Percentiles rank a stretch among this genome's conserved stretches.
Evolutionary conservation across 2,113 vertebrate species (phyloP).

Genomic region (Vicugna pacos): DNA sequence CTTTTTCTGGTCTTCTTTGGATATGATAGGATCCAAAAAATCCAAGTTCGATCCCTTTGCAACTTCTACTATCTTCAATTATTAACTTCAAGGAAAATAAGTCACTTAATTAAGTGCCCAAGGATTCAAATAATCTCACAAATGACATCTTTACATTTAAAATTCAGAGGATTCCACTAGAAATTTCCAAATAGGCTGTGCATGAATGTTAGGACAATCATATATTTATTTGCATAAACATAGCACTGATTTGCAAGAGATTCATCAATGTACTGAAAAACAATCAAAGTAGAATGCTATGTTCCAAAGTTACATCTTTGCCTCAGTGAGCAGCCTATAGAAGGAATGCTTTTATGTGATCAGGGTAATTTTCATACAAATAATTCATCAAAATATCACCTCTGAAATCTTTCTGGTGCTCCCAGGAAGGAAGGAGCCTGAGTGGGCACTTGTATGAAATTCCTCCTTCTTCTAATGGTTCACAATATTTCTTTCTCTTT

Average conservation of each 20-base stretch:
- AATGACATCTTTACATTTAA: neutral
- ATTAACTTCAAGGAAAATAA: constrained; percentile 37
- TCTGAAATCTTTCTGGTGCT: neutral
- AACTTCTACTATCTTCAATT: constrained; percentile 17
- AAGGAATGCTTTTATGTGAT: neutral
- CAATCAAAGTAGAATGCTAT: neutral
- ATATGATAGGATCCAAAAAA: neutral
- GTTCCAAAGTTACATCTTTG: neutral
- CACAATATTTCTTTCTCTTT: neutral
- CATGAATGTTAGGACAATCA: neutral
- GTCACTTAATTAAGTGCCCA: neutral
- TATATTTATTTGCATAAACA: neutral
- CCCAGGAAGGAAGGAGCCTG: neutral
- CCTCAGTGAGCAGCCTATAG: neutral
- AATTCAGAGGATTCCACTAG: constrained; percentile 25
- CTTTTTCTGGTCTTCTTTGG: neutral
- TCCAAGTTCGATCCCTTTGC: neutral
- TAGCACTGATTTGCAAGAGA: neutral
- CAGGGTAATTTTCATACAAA: neutral
- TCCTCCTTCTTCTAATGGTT: neutral
- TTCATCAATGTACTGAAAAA: neutral
- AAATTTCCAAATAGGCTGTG: constrained; percentile 8
- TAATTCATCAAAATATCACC: neutral
- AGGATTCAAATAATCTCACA: neutral
- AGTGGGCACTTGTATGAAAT: neutral